Base-by-base conservation (phyloP, 2,797 vertebrate genomes). In the Delichon dasypus region DNA sequence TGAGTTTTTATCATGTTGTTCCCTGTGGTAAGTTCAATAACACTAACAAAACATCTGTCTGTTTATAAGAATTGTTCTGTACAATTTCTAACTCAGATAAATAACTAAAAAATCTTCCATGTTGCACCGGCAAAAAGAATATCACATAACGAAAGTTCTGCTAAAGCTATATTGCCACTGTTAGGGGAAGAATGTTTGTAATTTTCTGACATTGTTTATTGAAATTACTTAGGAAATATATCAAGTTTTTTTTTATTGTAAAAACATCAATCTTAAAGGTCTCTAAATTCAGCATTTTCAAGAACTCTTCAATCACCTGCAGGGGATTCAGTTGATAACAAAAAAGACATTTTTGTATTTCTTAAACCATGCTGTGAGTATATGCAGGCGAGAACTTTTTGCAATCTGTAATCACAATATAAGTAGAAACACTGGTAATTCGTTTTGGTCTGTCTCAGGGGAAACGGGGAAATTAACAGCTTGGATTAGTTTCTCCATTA, bases 11-110 rank as follows among this genome's bases (percentile, higher is more conserved):
- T 91, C 93, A 57, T 85, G 76, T 75, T 77, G 44, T 93, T 93
- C 83, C 72, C 85, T 79, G 34, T 40, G 58, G 58, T 67, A 79
- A 77, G 58, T 79, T 97, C 88, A 97, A 62, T 92, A 95, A 95
- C 93, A 75, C 29, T 73, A 91, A 78, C 42, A 81, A 94, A 96
- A 54, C 26, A 36, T 77, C 51, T 12, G 34, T 55, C 80, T 96
- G 25, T 57, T 85, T 92, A 78, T 51, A 70, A 29, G 74, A 68
- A 30, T 40, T 60, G 32, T 91, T 94, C 26, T 15, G 11, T 68
- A 18, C 16, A 38, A 26, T 36, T 45, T 71, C 44, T 47, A 74
- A 34, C 27, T 68, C 22, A 67, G 70, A 83, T 66, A 88, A 72
- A 32, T 85, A 93, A 40, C 54, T 88, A 71, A 91, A 89, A 92